A percentile compares a stretch with the other conserved stretches of the same genome.
Evolutionary conservation across 92 coral and sea anemone genomes (phyloP).

Genomic region (Porites lobata): DNA sequence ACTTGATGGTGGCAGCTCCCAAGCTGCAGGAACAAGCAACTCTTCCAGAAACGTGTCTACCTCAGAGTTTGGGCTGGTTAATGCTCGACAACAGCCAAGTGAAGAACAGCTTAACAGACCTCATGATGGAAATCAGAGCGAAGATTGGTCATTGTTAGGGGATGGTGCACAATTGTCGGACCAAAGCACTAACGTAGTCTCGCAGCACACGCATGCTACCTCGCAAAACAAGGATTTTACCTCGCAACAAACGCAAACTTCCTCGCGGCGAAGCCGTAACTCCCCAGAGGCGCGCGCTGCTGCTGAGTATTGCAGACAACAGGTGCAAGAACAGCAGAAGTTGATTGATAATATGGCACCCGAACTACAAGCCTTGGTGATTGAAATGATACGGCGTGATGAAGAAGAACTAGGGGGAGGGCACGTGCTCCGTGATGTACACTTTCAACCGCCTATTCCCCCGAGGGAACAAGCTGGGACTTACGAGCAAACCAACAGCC

Average conservation of each 20-base stretch:
- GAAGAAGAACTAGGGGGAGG: constrained; percentile 31
- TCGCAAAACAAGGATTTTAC: no score
- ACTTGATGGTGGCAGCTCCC: neutral
- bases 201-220: neutral
- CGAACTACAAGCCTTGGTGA: constrained; percentile 42
- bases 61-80: neutral
- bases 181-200: neutral
- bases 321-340: constrained; percentile 30
- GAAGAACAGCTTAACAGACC: neutral
- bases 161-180: neutral
- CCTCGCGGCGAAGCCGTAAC: neutral
- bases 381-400: constrained; percentile 33
- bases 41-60: neutral
- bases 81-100: neutral
- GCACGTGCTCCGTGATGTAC: neutral
- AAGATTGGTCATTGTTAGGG: neutral
- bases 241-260: neutral
- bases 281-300: neutral
- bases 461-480: neutral
- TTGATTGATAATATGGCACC: constrained; percentile 44
- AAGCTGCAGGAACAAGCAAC: neutral
- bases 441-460: constrained; percentile 30
- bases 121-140: neutral
- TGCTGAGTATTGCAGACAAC: constrained; percentile 5
- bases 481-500: neutral